Base-by-base conservation (phyloP, 2,797 vertebrate genomes). In the Pterois miles region DNA sequence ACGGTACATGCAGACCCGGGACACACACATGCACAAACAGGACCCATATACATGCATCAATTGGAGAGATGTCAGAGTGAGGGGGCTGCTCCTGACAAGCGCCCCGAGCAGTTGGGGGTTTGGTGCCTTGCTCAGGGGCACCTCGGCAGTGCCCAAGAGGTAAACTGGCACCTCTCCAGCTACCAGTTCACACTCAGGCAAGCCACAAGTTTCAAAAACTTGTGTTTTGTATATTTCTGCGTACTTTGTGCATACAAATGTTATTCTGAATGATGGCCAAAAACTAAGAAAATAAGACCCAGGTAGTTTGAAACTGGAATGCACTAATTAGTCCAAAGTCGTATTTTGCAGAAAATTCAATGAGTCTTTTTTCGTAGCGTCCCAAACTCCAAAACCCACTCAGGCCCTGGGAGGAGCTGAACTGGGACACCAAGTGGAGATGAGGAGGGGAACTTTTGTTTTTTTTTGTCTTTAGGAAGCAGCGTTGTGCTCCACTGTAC, bases 391-490 rank as follows among this genome's bases (percentile, higher is more conserved):
- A 38, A 66, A 83, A 76, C 20, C 38, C 43, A 60, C 38, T 70
- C 20, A 53, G 34, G n/a, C 43, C 8, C 27, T 12, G 10, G 31
- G 54, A 79, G 50, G 77, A 76, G 67, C 65, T 74, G 7, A 46
- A 79, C 48, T 59, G 62, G 71, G 69, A 50, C 60, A 71, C 31
- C 50, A 59, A 79, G 74, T 71, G 58, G 31, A 20, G 16, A 81
- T 34, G 38, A 75, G 65, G 64, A 71, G 36, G 76, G 43, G 57
- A 52, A 67, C 48, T 34, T 78, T 82, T 69, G 60, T 80, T 36
- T 69, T 59, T 74, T 64, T 77, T 57, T 46, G 65, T 62, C 64
- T 72, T 60, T 63, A 64, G 64, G 81, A 74, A 80, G 71, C 64
- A 8, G 25, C 23, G 48, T 52, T 56, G 53, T 46, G 68, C 75